Conservation (phyloP, 2,797 vertebrate species). For the Poecilia velifera region DNA sequence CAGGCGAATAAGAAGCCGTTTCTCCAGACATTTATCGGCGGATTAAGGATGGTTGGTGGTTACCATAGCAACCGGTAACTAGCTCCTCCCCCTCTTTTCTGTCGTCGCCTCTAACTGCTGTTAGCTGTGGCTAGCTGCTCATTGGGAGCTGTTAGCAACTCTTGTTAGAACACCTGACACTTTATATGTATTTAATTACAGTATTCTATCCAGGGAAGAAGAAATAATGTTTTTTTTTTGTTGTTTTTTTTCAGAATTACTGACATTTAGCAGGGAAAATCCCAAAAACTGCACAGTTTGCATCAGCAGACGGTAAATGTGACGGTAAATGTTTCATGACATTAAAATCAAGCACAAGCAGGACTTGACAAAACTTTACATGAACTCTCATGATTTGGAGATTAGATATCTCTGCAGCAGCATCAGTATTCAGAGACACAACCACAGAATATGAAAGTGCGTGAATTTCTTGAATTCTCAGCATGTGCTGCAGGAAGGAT, state of each 20-base stretch:
- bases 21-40: too few species aligned
- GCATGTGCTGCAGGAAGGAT: slow-evolving; percentile 28
- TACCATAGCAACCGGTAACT: too few species aligned
- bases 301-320: background rate
- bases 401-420: background rate
- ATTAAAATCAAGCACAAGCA: slow-evolving; percentile 19
- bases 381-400: background rate
- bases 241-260: background rate
- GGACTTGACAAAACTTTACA: background rate
- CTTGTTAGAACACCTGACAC: background rate
- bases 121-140: too few species aligned
- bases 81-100: too few species aligned
- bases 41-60: too few species aligned
- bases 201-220: background rate
- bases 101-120: too few species aligned
- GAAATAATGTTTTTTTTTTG: background rate
- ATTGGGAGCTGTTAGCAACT: too few species aligned
- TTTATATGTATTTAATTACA: background rate
- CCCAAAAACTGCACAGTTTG: slow-evolving; percentile 31
- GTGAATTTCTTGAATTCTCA: slow-evolving; percentile 9
- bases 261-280: slow-evolving; percentile 56
- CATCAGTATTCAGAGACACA: background rate
- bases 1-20: too few species aligned
- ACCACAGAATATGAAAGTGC: background rate
- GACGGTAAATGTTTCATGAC: slow-evolving; percentile 10